These are phyloP conservation scores for Rhopilema esculentum DNA, from an alignment of 30 jellyfish, hydroid and myxozoan species.

Conservation along the genomic window DNA sequence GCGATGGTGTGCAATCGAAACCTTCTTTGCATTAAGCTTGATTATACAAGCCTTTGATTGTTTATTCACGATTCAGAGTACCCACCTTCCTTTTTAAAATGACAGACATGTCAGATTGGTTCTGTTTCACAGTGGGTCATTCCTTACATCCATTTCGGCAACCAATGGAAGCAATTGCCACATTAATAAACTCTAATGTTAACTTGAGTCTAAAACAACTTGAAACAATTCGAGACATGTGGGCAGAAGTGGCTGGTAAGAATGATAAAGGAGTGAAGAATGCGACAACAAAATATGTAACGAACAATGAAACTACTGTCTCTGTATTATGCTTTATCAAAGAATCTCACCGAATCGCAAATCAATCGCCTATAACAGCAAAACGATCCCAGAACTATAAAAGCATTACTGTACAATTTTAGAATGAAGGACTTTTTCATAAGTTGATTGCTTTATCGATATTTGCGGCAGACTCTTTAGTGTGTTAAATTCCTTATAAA, in stretches of 20 bases:
- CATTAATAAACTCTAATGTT: neutral
- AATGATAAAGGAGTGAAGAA: neutral
- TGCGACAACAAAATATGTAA: neutral
- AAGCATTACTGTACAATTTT: neutral
- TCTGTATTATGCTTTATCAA: neutral
- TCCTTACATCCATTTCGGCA: neutral
- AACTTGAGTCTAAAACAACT: neutral
- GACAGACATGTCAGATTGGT: neutral
- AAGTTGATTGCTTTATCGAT: neutral
- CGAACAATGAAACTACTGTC: neutral
- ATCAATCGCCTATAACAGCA: neutral
- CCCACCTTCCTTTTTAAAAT: neutral
- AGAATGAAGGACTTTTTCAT: neutral
- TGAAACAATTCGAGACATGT: neutral
- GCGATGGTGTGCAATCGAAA: neutral
- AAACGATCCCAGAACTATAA: neutral
- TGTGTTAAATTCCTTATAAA: neutral
- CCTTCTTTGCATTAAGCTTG: neutral
- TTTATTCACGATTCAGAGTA: neutral
- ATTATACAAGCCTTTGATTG: neutral
- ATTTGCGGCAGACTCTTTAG: neutral
- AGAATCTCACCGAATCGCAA: neutral
- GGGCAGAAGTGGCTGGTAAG: neutral
- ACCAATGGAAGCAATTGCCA: neutral
- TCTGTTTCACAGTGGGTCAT: neutral